Evolutionary conservation across 2,113 vertebrate species (phyloP).

Genomic region (Marcusenius ussheri): DNA sequence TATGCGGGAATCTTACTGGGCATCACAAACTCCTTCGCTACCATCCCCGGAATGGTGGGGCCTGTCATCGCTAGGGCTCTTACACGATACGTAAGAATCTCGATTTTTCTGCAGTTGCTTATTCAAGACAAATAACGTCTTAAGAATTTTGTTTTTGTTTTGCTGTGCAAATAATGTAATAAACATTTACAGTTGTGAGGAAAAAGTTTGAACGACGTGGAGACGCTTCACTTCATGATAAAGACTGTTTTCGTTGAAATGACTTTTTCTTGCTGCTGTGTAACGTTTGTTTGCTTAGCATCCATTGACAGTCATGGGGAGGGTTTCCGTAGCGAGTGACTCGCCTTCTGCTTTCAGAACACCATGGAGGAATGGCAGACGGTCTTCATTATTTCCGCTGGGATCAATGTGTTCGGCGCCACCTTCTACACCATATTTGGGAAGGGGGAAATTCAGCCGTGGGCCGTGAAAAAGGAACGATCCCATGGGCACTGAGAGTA

Average conservation of each 20-base stretch:
- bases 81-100: slow-evolving; percentile 75
- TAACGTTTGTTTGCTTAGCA: background rate
- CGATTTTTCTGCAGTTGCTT: background rate
- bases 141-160: background rate
- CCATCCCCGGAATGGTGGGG: slow-evolving; percentile 92
- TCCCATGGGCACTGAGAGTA: slow-evolving; percentile 47
- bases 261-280: background rate
- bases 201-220: background rate
- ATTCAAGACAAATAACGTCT: background rate
- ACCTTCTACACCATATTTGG: slow-evolving; percentile 75
- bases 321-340: background rate
- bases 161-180: background rate
- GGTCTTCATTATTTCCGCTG: slow-evolving; percentile 89
- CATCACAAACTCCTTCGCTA: slow-evolving; percentile 94
- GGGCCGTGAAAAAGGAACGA: slow-evolving; percentile 67
- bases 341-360: slow-evolving; percentile 62
- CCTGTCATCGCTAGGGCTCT: slow-evolving; percentile 82
- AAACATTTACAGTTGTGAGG: background rate
- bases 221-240: background rate
- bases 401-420: slow-evolving; percentile 82
- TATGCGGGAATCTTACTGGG: slow-evolving; percentile 93
- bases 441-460: slow-evolving; percentile 78
- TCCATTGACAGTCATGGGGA: background rate
- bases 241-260: background rate
- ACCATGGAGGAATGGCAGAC: slow-evolving; percentile 83